phyloP scores from a whole-genome alignment of 2,888 invertebrate species.

The Mamestra brassicae region DNA sequence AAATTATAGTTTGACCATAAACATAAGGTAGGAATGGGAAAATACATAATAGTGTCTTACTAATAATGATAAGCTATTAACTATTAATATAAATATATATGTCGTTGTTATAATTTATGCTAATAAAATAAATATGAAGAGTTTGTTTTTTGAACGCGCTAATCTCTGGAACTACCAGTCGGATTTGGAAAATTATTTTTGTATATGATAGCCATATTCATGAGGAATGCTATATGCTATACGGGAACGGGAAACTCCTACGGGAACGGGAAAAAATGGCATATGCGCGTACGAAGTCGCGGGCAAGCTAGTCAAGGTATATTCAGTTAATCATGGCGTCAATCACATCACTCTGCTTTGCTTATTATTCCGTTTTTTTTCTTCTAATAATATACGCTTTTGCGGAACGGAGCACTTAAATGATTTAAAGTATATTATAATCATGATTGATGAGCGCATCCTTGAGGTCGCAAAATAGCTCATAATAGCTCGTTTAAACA shows the following conservation, averaged over 20 bases:
- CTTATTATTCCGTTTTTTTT: neutral
- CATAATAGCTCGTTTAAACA: conserved; percentile 31
- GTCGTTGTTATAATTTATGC: neutral
- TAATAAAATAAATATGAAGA: too few species aligned
- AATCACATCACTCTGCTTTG: neutral
- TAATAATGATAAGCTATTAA: neutral
- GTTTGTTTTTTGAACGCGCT: too few species aligned
- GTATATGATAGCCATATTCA: too few species aligned
- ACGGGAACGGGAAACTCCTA: too few species aligned
- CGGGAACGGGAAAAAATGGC: too few species aligned
- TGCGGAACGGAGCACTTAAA: conserved; percentile 19
- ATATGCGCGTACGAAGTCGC: too few species aligned
- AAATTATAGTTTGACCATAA: neutral
- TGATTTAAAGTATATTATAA: conserved; percentile 28
- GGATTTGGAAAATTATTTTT: too few species aligned
- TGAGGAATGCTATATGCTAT: too few species aligned
- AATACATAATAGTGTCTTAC: neutral
- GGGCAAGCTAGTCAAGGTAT: too few species aligned
- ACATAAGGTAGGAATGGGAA: neutral
- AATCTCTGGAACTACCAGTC: too few species aligned
- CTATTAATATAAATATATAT: neutral
- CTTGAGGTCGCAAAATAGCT: conserved; percentile 38
- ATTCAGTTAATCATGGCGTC: neutral
- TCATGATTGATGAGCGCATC: conserved; percentile 52
- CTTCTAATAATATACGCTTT: neutral